Percentiles rank a stretch among this genome's conserved stretches.
Conservation (phyloP, 2,888 invertebrate species). For the Thymelicus sylvestris region DNA sequence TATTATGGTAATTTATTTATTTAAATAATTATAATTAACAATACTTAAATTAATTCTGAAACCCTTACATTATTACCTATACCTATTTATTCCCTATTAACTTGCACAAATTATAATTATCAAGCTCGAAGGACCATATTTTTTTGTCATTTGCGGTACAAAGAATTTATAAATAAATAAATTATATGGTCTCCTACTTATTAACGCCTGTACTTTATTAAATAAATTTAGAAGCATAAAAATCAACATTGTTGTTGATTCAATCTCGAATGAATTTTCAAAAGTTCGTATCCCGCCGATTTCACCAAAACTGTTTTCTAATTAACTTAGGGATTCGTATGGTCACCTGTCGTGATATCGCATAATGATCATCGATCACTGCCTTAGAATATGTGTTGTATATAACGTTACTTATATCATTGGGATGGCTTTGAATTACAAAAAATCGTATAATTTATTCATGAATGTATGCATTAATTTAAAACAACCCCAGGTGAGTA, state of each 20-base stretch:
- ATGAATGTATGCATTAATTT: no score
- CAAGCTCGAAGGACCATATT: conserved; percentile 7
- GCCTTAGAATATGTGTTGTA: conserved; percentile 61
- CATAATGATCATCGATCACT: conserved; percentile 57
- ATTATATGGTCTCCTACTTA: no score
- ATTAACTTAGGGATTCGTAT: conserved; percentile 3
- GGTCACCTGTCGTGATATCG: conserved; percentile 10
- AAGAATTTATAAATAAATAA: neutral
- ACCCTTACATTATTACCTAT: no score
- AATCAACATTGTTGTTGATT: neutral
- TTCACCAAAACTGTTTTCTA: conserved; percentile 14
- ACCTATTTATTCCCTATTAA: no score
- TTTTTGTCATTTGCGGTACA: neutral
- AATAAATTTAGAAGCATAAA: no score
- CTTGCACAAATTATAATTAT: neutral
- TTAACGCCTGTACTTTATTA: no score
- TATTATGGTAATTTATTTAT: conserved; percentile 24
- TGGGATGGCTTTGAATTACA: conserved; percentile 3
- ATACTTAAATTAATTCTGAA: no score
- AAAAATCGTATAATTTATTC: neutral
- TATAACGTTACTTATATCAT: conserved; percentile 41
- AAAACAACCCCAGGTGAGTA: no score
- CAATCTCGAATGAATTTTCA: neutral
- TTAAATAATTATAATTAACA: no score
- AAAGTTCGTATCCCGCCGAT: conserved; percentile 19